Conservation (phyloP, 2,888 invertebrate species). For the Urechis unicinctus region DNA sequence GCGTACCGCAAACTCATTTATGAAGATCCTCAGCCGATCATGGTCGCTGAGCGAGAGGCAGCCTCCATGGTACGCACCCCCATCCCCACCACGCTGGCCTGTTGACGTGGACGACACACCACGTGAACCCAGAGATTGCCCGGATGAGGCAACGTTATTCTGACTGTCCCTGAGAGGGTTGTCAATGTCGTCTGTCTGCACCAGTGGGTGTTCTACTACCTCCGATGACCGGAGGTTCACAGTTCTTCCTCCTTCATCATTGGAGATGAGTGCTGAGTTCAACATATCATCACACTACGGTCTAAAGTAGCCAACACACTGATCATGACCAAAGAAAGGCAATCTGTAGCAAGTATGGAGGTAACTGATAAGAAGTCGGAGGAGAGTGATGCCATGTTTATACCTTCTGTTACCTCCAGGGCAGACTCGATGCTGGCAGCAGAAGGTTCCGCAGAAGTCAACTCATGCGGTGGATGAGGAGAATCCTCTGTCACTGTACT, state of each 20-base stretch:
- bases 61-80: conserved; percentile 45
- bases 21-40: conserved; percentile 74
- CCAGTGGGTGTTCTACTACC: no score
- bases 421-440: conserved; percentile 16
- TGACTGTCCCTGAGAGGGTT: conserved; percentile 1
- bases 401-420: conserved; percentile 22
- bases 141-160: neutral
- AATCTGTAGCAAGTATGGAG: no score
- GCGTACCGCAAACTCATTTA: conserved; percentile 79
- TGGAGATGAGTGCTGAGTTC: no score
- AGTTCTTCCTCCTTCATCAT: no score
- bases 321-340: no score
- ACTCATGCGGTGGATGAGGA: no score
- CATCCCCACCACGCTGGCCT: neutral
- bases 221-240: no score
- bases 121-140: neutral
- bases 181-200: neutral
- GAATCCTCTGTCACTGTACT: neutral
- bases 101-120: neutral
- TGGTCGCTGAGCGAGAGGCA: conserved; percentile 76
- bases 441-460: no score
- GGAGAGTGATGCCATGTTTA: no score
- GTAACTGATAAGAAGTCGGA: no score
- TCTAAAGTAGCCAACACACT: no score
- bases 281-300: no score